phyloP scores from a whole-genome alignment of 1,140 invertebrate genomes.

The Wasmannia auropunctata region DNA sequence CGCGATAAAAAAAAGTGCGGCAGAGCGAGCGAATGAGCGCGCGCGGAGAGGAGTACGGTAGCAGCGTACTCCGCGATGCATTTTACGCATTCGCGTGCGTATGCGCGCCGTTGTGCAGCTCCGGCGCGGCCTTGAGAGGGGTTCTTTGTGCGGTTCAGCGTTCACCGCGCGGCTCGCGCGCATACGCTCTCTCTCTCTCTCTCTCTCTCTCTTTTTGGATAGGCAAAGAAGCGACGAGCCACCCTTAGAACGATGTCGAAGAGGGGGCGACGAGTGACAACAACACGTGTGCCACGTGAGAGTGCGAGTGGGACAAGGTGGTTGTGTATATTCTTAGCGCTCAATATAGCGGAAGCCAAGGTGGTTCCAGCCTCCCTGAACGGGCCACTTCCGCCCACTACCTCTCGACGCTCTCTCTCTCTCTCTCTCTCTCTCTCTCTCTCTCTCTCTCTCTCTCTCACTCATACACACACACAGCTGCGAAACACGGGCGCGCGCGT shows the following conservation, averaged over 20 bases:
- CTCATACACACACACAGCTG: background rate
- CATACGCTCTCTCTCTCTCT: no score
- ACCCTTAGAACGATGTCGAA: conserved; percentile 8
- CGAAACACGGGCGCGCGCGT: background rate
- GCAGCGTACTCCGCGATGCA: conserved; percentile 48
- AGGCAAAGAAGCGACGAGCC: conserved; percentile 9
- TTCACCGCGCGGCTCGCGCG: conserved; percentile 74
- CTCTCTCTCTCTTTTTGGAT: background rate
- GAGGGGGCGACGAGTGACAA: conserved; percentile 19
- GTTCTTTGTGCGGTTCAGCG: conserved; percentile 84
- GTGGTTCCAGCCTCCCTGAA: conserved; percentile 84
- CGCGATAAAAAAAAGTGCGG: conserved; percentile 68
- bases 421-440: conserved; percentile 27
- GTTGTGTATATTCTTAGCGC: conserved; percentile 73
- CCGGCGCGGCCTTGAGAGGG: conserved; percentile 82
- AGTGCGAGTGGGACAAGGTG: conserved; percentile 77
- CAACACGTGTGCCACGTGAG: conserved; percentile 64
- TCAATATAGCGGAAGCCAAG: conserved; percentile 85
- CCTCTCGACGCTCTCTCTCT: conserved; percentile 43
- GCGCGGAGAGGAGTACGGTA: conserved; percentile 62
- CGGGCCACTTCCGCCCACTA: conserved; percentile 81
- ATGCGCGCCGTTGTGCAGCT: conserved; percentile 70
- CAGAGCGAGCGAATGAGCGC: conserved; percentile 56
- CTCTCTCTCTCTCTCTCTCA: background rate
- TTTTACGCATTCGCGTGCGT: conserved; percentile 43